These are phyloP conservation scores for Luehdorfia chinensis DNA, from an alignment of 1,140 invertebrate species.

Conservation along the genomic window DNA sequence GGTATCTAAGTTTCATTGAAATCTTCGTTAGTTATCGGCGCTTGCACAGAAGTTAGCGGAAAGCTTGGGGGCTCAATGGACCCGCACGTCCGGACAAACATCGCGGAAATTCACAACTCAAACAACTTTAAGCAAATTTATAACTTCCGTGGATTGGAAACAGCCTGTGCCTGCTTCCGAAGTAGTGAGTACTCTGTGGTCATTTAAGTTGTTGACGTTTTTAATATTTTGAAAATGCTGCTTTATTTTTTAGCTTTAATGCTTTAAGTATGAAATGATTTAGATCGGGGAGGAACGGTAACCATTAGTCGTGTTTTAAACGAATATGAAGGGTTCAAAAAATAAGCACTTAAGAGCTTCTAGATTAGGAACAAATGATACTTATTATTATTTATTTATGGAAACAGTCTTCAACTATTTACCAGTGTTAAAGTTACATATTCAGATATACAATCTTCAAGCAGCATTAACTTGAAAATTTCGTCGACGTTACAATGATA, in stretches of 20 bases:
- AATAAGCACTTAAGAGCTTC: not conserved
- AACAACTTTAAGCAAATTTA: conserved; percentile 73
- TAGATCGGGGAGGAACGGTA: too few species aligned
- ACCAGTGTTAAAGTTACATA: too few species aligned
- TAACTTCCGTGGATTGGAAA: conserved; percentile 56
- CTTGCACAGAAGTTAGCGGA: conserved; percentile 55
- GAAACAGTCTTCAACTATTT: too few species aligned
- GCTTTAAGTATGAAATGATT: too few species aligned
- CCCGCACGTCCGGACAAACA: conserved; percentile 70
- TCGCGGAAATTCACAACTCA: conserved; percentile 62
- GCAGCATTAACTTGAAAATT: too few species aligned
- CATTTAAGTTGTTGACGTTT: not conserved
- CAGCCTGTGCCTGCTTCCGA: conserved; percentile 6
- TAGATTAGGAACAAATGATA: too few species aligned
- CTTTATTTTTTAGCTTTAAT: too few species aligned
- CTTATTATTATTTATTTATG: too few species aligned
- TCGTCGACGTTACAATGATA: too few species aligned
- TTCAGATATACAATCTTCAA: too few species aligned
- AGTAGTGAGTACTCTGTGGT: not conserved
- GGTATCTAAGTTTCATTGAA: conserved; percentile 30
- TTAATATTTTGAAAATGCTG: not conserved
- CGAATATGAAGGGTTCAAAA: not conserved
- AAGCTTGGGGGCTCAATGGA: conserved; percentile 60
- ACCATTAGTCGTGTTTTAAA: not conserved
- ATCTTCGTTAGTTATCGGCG: conserved; percentile 42